phyloP scores from a whole-genome alignment of 1,140 invertebrate genomes.

The Mercenaria mercenaria region DNA sequence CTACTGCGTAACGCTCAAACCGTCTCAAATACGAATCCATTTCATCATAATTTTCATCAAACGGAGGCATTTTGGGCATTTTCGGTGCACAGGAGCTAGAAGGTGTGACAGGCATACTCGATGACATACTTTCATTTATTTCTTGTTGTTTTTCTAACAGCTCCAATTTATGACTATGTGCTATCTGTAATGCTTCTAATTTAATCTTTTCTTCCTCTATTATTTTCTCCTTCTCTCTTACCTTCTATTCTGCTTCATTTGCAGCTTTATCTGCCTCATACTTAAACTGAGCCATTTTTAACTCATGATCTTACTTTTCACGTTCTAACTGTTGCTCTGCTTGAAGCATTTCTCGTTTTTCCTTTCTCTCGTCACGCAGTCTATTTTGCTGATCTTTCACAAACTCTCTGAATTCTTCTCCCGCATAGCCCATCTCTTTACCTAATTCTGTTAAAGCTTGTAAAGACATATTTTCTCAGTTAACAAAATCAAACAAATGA shows the following conservation, averaged over 20 bases:
- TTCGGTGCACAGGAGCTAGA: not conserved
- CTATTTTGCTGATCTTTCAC: conserved; percentile 13
- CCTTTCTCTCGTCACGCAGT: not conserved
- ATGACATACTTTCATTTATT: not conserved
- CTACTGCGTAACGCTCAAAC: conserved; percentile 64
- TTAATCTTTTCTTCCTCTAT: not conserved
- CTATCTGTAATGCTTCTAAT: not conserved
- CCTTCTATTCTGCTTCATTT: not conserved
- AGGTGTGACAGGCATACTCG: not conserved
- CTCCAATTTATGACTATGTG: not conserved
- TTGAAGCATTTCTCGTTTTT: not conserved
- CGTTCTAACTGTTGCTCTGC: not conserved
- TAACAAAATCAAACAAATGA: not conserved
- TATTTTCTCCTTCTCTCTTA: not conserved
- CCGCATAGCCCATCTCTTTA: not conserved
- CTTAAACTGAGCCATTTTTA: not conserved
- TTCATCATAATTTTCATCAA: conserved; percentile 68
- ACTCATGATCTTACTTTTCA: not conserved
- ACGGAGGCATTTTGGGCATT: conserved; percentile 54
- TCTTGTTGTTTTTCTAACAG: not conserved
- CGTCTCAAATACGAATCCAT: conserved; percentile 56
- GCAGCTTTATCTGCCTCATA: not conserved
- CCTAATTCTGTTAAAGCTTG: not conserved
- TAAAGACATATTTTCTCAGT: not conserved
- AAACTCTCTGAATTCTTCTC: not conserved